Conservation (phyloP, 1,140 invertebrate species). For the Drosophila orena region DNA sequence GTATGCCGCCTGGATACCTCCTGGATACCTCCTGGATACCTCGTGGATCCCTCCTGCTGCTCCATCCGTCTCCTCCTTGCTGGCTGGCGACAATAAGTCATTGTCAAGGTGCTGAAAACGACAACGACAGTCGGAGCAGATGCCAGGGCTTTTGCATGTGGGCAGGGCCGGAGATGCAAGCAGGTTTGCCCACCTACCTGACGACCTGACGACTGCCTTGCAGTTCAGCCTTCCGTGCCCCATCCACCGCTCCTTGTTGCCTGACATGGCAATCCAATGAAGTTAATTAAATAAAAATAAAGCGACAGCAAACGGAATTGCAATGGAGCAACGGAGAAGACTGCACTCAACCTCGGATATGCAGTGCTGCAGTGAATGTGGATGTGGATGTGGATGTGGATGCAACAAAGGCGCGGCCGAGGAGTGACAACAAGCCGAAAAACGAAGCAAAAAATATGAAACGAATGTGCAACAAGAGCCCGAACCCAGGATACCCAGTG, state of each 20-base stretch:
- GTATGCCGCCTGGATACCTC: not conserved
- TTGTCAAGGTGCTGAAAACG: slow-evolving; percentile 75
- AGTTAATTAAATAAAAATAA: slow-evolving; percentile 81
- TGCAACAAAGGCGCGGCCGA: slow-evolving; percentile 40
- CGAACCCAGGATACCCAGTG: not conserved
- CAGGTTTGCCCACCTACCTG: slow-evolving; percentile 29
- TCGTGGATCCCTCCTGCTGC: not conserved
- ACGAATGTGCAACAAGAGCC: not conserved
- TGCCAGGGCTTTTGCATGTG: slow-evolving; percentile 50
- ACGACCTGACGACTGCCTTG: slow-evolving; percentile 15
- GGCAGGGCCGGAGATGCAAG: slow-evolving; percentile 35
- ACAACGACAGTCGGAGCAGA: slow-evolving; percentile 43
- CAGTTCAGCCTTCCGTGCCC: not conserved
- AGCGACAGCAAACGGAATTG: slow-evolving; percentile 72
- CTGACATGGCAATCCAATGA: slow-evolving; percentile 63
- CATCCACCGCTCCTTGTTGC: not conserved
- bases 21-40: not conserved
- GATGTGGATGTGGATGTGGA: slow-evolving; percentile 1
- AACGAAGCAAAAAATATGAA: slow-evolving; percentile 10
- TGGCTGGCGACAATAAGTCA: slow-evolving; percentile 68
- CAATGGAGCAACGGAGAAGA: slow-evolving; percentile 24
- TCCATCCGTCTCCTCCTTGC: not conserved
- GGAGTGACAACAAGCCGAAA: slow-evolving; percentile 42
- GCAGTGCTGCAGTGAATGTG: not conserved
- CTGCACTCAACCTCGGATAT: slow-evolving; percentile 12